phyloP scores from a whole-genome alignment of 2,113 vertebrate species.

The Benitochromis conjunctus region DNA sequence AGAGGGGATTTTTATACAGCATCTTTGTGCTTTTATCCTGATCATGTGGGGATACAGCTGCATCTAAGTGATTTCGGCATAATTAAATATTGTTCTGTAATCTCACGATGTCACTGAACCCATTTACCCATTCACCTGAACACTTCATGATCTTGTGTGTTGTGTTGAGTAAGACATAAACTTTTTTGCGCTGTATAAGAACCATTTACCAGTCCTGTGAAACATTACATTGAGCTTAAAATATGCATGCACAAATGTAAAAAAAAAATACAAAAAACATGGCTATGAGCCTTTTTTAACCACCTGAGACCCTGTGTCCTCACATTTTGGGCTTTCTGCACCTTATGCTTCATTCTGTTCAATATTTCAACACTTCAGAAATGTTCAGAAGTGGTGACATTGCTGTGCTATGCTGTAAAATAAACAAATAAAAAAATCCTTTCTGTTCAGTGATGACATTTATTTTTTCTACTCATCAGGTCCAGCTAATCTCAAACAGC shows the following conservation, averaged over 20 bases:
- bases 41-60: too few species aligned
- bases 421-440: neutral
- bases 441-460: neutral
- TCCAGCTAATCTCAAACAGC: neutral
- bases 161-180: too few species aligned
- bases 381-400: neutral
- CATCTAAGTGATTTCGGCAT: too few species aligned
- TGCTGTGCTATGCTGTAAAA: neutral
- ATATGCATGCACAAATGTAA: neutral
- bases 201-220: neutral
- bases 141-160: too few species aligned
- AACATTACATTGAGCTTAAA: neutral
- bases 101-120: too few species aligned
- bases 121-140: too few species aligned
- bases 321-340: neutral
- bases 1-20: too few species aligned
- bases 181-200: neutral
- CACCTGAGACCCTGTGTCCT: neutral
- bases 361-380: neutral
- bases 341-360: neutral
- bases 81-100: too few species aligned
- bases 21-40: too few species aligned
- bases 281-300: neutral
- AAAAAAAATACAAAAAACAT: accelerated
- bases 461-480: neutral